Conservation (phyloP, 1,140 invertebrate genomes). For the Pomacea maculata region DNA sequence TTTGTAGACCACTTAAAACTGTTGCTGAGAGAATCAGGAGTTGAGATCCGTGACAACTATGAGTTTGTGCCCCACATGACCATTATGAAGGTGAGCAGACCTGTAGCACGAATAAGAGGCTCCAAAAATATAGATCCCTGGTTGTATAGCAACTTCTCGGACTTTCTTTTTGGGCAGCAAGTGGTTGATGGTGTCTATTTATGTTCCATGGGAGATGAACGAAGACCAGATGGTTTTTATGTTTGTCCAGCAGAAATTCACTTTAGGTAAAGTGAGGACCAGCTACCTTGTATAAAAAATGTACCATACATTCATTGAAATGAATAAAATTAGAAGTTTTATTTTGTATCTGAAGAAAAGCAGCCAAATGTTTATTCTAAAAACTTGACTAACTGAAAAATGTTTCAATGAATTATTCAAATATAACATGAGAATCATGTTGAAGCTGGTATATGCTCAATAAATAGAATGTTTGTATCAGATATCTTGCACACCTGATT, state of each 20-base stretch:
- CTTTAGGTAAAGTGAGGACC: constrained; percentile 16
- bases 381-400: too few species aligned
- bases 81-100: constrained; percentile 62
- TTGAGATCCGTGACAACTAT: constrained; percentile 58
- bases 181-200: constrained; percentile 56
- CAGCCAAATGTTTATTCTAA: not conserved
- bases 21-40: constrained; percentile 51
- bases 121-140: constrained; percentile 47
- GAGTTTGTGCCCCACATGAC: constrained; percentile 67
- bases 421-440: too few species aligned
- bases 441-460: too few species aligned
- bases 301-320: not conserved
- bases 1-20: constrained; percentile 57
- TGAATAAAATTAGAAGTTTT: not conserved
- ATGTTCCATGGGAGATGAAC: constrained; percentile 58
- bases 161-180: constrained; percentile 57
- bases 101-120: constrained; percentile 46
- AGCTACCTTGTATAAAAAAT: not conserved
- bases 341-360: not conserved
- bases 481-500: too few species aligned
- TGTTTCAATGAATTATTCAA: too few species aligned
- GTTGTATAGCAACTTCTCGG: constrained; percentile 49
- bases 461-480: too few species aligned
- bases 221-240: constrained; percentile 61
- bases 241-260: constrained; percentile 32